Conservation (phyloP, 2,888 invertebrate genomes). For the Philopedon plagiatum region DNA sequence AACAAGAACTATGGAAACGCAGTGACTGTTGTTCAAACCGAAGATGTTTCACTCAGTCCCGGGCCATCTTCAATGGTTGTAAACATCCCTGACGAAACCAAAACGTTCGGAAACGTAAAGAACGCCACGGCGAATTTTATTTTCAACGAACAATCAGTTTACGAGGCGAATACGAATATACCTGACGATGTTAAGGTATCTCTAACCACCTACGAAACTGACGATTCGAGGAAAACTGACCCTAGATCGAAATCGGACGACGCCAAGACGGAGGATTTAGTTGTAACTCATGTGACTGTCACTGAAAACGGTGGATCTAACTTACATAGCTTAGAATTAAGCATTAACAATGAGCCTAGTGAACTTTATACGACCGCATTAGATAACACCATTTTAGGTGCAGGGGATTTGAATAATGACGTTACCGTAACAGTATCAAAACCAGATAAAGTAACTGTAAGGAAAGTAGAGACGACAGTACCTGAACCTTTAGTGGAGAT, state of each 20-base stretch:
- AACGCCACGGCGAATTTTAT: constrained; percentile 62
- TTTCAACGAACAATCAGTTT: constrained; percentile 61
- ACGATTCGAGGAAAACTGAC: constrained; percentile 71
- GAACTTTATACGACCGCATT: constrained; percentile 69
- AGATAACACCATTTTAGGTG: constrained; percentile 64
- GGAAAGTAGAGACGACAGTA: constrained; percentile 19
- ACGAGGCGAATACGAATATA: constrained; percentile 72
- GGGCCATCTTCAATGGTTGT: background rate
- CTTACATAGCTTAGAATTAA: constrained; percentile 59
- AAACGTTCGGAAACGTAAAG: constrained; percentile 13
- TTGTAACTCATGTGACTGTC: constrained; percentile 59
- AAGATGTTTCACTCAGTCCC: background rate
- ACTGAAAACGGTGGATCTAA: constrained; percentile 58
- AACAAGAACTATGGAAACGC: constrained; percentile 40
- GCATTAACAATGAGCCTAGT: constrained; percentile 60
- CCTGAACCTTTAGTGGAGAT: constrained; percentile 38
- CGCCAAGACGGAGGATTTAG: constrained; percentile 55
- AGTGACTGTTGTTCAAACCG: constrained; percentile 24
- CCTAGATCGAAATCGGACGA: constrained; percentile 53
- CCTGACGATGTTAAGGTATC: constrained; percentile 78
- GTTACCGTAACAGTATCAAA: constrained; percentile 60
- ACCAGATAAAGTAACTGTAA: constrained; percentile 33
- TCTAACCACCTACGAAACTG: constrained; percentile 74
- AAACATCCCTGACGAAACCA: constrained; percentile 52
- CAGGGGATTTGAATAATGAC: constrained; percentile 53